These are phyloP conservation scores for Paguma larvata DNA, from an alignment of 2,797 vertebrate species.

Conservation along the genomic window DNA sequence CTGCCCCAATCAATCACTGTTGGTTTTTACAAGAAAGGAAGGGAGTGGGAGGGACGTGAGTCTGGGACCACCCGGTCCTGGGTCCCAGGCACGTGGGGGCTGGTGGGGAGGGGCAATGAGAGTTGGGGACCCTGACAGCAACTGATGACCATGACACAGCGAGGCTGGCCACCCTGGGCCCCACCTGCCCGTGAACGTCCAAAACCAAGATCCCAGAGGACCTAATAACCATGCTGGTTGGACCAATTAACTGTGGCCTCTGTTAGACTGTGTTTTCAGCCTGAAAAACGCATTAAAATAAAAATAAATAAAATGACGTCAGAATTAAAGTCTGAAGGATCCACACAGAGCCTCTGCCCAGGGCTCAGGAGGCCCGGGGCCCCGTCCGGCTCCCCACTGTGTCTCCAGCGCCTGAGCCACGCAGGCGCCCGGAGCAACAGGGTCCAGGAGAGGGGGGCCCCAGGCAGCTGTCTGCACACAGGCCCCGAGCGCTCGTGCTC, in stretches of 20 bases:
- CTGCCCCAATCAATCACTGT: not conserved
- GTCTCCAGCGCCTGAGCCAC: accelerated
- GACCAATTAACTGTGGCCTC: no score
- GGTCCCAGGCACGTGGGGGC: accelerated
- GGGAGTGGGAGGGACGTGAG: accelerated
- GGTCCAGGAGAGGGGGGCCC: not conserved
- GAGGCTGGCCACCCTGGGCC: not conserved
- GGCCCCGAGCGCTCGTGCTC: no score
- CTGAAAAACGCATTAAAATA: not conserved
- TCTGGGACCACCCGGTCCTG: not conserved
- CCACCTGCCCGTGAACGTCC: not conserved
- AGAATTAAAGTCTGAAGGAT: not conserved
- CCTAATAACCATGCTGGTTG: not conserved
- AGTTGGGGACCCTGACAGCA: not conserved
- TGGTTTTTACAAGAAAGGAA: not conserved
- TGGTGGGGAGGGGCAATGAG: not conserved
- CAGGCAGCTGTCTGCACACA: not conserved
- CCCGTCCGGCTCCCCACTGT: not conserved
- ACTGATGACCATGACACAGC: accelerated
- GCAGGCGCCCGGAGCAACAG: not conserved
- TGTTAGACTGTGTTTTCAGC: not conserved
- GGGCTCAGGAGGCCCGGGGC: not conserved
- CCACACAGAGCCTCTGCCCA: not conserved
- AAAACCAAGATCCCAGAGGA: not conserved
- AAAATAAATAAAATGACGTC: not conserved